Base-by-base conservation (phyloP, 2,113 vertebrate species). In the Crotalus viridis region DNA sequence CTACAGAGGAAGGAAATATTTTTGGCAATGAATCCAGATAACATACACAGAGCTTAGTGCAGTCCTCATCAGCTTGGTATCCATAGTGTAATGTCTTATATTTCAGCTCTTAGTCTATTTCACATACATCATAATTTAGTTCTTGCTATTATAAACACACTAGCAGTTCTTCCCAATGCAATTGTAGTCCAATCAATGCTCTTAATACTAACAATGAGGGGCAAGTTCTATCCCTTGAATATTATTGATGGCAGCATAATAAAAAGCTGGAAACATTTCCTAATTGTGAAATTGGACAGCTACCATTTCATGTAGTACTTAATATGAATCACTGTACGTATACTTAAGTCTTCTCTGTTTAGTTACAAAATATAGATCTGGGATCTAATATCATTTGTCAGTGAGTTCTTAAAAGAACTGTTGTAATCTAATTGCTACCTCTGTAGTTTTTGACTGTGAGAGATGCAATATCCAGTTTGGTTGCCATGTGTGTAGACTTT, bases 1-100 rank as follows among this genome's bases (percentile, higher is more conserved):
- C 99, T 99, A 95, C 59, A 91, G 94, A 92, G 89, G 28, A 10
- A 21, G 10, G 21, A 19, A 61, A 87, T 33, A 24, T 54, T 13
- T 61, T 39, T 33, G 43, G 90, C 89, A 88, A 85, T 21, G 43
- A 89, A 93, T 56, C n/a, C 54, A 59, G 33, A 6, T 56, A 10
- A 52, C 46, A 7, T 17, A 46, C 22, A 81, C 15, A 81, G n/a
- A 81, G 33, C 6, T 39, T 21, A 39, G 3, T 81, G 33, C 17
- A 81, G 7, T 43, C 56, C 55, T 28, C 24, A 56, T 15, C 43
- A 43, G 10, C 26, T 48, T 10, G n/a, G 28, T 33, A 59, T 4
- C 28, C 6, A 2, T 69, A n/a, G 5, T n/a, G 10, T n/a, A 52
- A 51, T 87, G 0, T 54, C 33, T n/a, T 87, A 87, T 17, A 87